Base-by-base conservation (phyloP, 2,113 vertebrate species). In the Festucalex cinctus region DNA sequence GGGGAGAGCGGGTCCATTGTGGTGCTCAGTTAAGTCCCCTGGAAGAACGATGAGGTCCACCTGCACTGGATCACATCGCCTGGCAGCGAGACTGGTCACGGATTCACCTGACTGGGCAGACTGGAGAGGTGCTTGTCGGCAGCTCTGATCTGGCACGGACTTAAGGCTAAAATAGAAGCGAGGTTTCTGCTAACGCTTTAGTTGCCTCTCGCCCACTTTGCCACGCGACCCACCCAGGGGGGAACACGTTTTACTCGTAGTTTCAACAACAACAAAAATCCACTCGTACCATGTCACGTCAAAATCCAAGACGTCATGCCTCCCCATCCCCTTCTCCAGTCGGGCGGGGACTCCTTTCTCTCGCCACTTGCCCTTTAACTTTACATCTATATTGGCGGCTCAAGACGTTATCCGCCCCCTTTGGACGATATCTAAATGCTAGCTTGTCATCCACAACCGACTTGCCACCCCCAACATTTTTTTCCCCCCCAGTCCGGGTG, bases 161-260 rank as follows among this genome's bases (percentile, higher is more conserved):
- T 66, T 68, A 58, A 54, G 35, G 48, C 65, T 53, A 46, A 65
- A 74, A 71, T 0, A 36, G 43, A 62, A 41, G 28, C 51, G 66
- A 60, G 75, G 63, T 75, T 63, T 74, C 54, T 17, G 66, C 70
- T 65, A 73, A 81, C 68, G 63, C 57, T 76, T 73, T 79, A 67
- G 71, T 78, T 83, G 80, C 83, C 83, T 83, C 78, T 81, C 83
- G 73, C 83, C 78, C 86, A 74, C 77, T 75, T 63, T 35, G 10
- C 53, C 66, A 64, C 65, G 48, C 63, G 63, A 68, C 41, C 66
- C 74, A 73, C 80, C 66, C 79, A 22, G 58, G 54, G 56, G 68
- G 69, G 3, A 68, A 68, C 71, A 66, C 63, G 54, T 44, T 28
- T 32, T 53, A 75, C 64, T 73, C 57, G 59, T 61, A 44, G 36